phyloP scores from a whole-genome alignment of 2,797 vertebrate species.

The Coregonus sp. region DNA sequence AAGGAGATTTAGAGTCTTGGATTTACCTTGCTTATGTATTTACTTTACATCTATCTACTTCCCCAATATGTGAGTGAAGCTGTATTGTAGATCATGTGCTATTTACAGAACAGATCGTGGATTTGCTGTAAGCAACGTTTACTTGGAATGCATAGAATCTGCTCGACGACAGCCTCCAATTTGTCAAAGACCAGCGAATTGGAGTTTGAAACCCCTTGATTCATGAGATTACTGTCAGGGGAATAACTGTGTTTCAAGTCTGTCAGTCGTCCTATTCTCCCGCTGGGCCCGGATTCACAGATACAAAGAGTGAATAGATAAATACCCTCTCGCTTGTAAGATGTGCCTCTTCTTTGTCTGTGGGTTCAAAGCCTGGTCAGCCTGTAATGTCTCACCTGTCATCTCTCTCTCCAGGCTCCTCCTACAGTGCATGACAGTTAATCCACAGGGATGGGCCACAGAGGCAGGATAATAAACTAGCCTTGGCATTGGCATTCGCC shows the following conservation, averaged over 20 bases:
- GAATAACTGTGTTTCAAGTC: conserved; percentile 1
- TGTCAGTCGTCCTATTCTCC: not conserved
- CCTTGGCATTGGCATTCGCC: conserved; percentile 1
- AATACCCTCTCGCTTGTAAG: not conserved
- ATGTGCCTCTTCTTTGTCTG: conserved; percentile 18
- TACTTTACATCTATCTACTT: not conserved
- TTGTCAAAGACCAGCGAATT: conserved; percentile 3
- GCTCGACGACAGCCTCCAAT: not conserved
- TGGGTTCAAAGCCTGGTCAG: conserved; percentile 40
- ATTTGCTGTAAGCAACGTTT: not conserved
- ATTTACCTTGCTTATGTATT: not conserved
- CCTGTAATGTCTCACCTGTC: conserved; percentile 25
- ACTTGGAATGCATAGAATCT: not conserved
- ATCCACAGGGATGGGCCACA: conserved; percentile 28
- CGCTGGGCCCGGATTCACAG: not conserved
- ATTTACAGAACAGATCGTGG: not conserved
- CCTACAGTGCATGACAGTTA: conserved; percentile 42
- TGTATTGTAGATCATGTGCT: not conserved
- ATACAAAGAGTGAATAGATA: not conserved
- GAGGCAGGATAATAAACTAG: conserved; percentile 23
- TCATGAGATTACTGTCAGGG: conserved; percentile 8
- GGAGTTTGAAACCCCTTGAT: not conserved
- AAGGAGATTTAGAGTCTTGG: not conserved
- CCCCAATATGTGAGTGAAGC: not conserved
- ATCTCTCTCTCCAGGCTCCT: conserved; percentile 19